Evolutionary conservation across 2,113 vertebrate species (phyloP), one percentile per base, ranked within the genome.

Genomic region (Sialia sialis): DNA sequence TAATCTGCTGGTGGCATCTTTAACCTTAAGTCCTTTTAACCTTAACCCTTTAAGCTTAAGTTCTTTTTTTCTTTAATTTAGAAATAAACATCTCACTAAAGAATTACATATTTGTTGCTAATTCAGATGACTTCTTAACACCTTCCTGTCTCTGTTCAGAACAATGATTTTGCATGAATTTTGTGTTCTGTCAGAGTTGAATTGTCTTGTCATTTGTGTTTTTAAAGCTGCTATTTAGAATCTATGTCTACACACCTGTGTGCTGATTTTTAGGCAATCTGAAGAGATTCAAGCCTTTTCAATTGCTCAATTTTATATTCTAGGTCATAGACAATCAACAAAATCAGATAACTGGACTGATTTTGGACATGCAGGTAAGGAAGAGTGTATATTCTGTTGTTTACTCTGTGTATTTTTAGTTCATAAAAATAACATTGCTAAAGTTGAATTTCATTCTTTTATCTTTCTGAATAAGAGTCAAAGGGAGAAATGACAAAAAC

Each of bases 241-340:
- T 39, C 18, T 69, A 2, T 54, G 48, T 48, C 23, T 68, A 9
- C 17, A 23, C 11, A 58, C 7, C 14, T 83, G 11, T 80, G 51
- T 67, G 32, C 13, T 80, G 32, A n/a, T 70, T 43, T 49, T 88
- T 54, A 16, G 56, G 56, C 34, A 72, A 34, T 56, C 43, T 70
- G 48, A 77, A 76, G 16, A 44, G 38, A 68, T 60, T 79, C 9
- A 34, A 79, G 14, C 41, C 36, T 88, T 87, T 60, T 85, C 49
- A 91, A 51, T 58, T 19, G 19, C 63, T 93, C 12, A 4, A 38
- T 93, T 95, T 95, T 96, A 38, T 94, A 38, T 95, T 97, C 94
- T 97, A 99, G 99, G 97, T 99, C 91, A 98, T 99, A 74, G 97
- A 98, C 93, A 98, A 97, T 95, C 99, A 99, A 91, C 98, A 98